Base-by-base conservation (phyloP, 2,888 invertebrate species). In the Parnassius mnemosyne region DNA sequence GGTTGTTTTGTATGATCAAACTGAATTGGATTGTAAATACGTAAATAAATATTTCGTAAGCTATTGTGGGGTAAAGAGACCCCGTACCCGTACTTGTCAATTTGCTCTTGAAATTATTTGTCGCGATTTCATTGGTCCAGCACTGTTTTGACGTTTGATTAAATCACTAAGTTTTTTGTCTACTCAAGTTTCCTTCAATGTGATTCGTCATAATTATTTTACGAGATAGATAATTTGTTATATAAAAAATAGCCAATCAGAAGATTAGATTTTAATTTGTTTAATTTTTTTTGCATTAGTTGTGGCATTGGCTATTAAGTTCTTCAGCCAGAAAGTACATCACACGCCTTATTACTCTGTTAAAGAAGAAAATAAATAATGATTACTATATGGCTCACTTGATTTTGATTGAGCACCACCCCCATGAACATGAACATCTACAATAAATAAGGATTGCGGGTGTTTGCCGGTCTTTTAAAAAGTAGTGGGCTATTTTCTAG, bases 31-130 rank as follows among this genome's bases (percentile, higher is more conserved):
- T 81, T 78, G 1, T 11, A 53, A 44, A 77, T 73, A 80, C 79
- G 85, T 88, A 89, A 89, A 89, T 88, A 89, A 87, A 87, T 87
- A 87, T 75, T 79, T 68, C 72, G 69, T 65, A 79, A 77, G 74
- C 73, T 74, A 66, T 62, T 64, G 65, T 54, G 57, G 54, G 56
- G 49, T 58, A 58, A 61, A 55, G 63, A 63, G 60, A 59, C 68
- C 66, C 72, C 71, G 73, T 77, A 89, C 65, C 72, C 71, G 73
- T 77, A 89, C 87, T 88, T 89, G 89, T 84, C 89, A 89, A 89
- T 88, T 89, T 88, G 71, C 74, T 74, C 78, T 76, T 78, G 72
- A 82, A 84, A 87, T 80, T 89, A 90, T 91, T 80, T 87, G 92
- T 86, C 85, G 81, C 63, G 71, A 73, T 78, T 68, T 77, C 70